Conservation (phyloP, 2,113 vertebrate genomes). For the Eolophus roseicapilla region DNA sequence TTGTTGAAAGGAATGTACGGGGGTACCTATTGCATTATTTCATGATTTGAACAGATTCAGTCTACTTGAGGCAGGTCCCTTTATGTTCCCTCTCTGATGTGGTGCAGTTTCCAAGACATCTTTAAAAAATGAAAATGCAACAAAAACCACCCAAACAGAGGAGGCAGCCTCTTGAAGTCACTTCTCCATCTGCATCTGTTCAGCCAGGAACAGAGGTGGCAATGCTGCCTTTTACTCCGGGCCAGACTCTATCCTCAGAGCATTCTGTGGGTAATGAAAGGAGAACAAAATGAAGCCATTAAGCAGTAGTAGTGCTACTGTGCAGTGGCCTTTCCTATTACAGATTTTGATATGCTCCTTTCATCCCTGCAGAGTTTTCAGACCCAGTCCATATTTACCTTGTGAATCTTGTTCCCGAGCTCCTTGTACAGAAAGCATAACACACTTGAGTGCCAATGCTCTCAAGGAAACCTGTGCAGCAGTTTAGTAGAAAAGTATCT, state of each 20-base stretch:
- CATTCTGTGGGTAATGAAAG: not conserved
- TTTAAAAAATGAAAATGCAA: not conserved
- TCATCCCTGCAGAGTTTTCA: not conserved
- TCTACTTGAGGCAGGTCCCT: not conserved
- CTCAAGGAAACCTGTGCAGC: not conserved
- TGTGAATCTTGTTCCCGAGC: not conserved
- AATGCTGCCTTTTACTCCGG: not conserved
- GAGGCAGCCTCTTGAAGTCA: not conserved
- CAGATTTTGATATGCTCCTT: not conserved
- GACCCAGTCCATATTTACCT: not conserved
- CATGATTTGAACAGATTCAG: not conserved
- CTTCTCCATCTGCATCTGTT: not conserved
- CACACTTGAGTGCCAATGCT: not conserved
- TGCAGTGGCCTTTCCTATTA: not conserved
- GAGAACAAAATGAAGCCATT: not conserved
- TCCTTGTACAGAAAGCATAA: rapidly evolving
- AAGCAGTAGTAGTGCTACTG: not conserved
- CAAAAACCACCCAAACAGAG: not conserved
- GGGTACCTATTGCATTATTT: not conserved
- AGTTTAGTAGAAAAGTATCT: not conserved
- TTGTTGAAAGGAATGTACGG: not conserved
- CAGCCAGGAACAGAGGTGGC: not conserved
- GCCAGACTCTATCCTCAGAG: not conserved
- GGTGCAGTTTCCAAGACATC: not conserved
- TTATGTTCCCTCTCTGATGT: not conserved